Evolutionary conservation across 64 coral and sea anemone genomes (phyloP), one percentile per base, ranked within the genome.

Genomic region (Stylophora pistillata): DNA sequence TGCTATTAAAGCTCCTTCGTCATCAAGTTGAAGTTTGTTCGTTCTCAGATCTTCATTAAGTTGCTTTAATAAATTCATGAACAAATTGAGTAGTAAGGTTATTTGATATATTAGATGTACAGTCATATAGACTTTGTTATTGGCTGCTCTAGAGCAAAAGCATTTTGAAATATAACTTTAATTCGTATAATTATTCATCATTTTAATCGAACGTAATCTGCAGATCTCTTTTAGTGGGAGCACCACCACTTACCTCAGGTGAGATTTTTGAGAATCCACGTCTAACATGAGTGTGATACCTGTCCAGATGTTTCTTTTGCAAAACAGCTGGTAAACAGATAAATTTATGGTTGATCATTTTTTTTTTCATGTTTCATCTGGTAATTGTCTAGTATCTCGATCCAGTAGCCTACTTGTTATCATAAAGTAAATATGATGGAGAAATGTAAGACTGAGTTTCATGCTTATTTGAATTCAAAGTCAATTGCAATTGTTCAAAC

Each of bases 231-330:
- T 71, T 20, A 30, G 1, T 54, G 5, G 30, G 57, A n/a, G 15
- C 17, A 1, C 21, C 80, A 53, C 9, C 2, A 76, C 77, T 32
- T 81, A 98, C 97, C 76, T 99, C 97, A 25, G 97, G 93, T 70
- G 97, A 71, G 21, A 86, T 95, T 77, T 79, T 99, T 75, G 93
- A 93, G 17, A 99, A 83, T 77, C 97, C 97, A 85, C 93, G 93
- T 53, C 89, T 93, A 4, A 91, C 90, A 86, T 95, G 87, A 70
- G 55, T 87, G 52, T 95, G 91, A 62, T 95, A 99, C 55, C 88
- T 74, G 73, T 91, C 94, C 53, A 99, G 76, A 82, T 99, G 97
- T 60, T 93, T 93, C 62, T 87, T 88, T 58, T 89, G 84, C 31
- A 99, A 79, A 62, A 91, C 86, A 73, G 97, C 97, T 99, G 59